Evolutionary conservation across 2,113 vertebrate species (phyloP).

Genomic region (Campylorhamphus procurvoides): DNA sequence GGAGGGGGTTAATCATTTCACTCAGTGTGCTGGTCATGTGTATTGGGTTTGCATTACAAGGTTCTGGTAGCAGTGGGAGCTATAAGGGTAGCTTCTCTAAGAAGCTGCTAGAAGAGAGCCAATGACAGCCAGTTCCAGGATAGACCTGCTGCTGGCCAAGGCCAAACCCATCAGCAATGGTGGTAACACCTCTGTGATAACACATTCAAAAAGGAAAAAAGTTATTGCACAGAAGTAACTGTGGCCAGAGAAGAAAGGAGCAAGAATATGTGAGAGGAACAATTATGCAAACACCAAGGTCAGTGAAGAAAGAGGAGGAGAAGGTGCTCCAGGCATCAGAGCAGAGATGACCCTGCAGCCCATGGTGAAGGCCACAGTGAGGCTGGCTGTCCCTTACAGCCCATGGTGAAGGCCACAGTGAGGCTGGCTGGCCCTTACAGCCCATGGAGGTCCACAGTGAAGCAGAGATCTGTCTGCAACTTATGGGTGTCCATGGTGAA

Average conservation of each 20-base stretch:
- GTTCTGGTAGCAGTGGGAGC: background rate
- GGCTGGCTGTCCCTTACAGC: background rate
- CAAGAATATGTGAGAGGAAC: background rate
- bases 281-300: background rate
- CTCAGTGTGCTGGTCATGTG: accelerated
- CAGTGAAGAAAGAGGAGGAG: background rate
- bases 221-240: background rate
- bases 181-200: background rate
- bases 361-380: background rate
- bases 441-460: background rate
- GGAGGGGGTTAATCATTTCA: background rate
- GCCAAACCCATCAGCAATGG: background rate
- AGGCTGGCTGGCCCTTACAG: background rate
- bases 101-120: background rate
- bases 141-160: background rate
- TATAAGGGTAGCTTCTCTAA: background rate
- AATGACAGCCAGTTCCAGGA: background rate
- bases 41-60: background rate
- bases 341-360: background rate
- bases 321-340: background rate
- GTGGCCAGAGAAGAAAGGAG: background rate
- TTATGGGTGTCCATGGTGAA: background rate
- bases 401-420: background rate
- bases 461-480: background rate
- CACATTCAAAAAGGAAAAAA: background rate